Evolutionary conservation across 2,797 vertebrate species (phyloP), one percentile per base, ranked within the genome.

Genomic region (Bovichtus diacanthus): DNA sequence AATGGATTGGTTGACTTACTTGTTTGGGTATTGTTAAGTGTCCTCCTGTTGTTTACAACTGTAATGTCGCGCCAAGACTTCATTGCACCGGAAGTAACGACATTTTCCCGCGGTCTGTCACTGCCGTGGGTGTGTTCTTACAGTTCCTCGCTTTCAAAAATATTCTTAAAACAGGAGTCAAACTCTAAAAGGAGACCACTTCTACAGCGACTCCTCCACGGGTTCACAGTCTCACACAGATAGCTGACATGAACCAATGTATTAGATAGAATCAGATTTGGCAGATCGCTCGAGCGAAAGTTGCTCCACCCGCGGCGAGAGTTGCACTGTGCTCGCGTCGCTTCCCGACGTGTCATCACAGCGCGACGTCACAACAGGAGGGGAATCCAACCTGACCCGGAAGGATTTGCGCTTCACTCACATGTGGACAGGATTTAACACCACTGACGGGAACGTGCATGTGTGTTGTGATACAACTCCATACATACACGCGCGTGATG

Each of bases 81-180:
- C 63, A 70, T 69, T 76, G 68, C 83, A 93, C 93, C 87, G 94
- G 95, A 95, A 94, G 90, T 95, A 85, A 88, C 89, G 85, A 92
- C 91, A 95, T 94, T 95, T 95, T 95, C 94, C 94, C 95, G 95
- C 95, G 95, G 91, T 94, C 76, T 89, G 83, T 81, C 74, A 68
- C 31, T 23, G 58, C 38, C 19, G 15, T 19, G 50, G 59, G 41
- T 31, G 53, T 66, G 58, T 29, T 68, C 38, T 61, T 6, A 23
- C 13, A 58, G 69, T 74, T 86, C 73, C 39, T 59, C 53, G 25
- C 41, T 29, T 67, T 31, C 0, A 4, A 25, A 9, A 58, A 39
- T 15, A 34, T 18, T 18, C 29, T 29, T 49, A 2, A 53, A 79
- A 44, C 13, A 5, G 1, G 21, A 21, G 0, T 5, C 0, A 16